phyloP scores from a whole-genome alignment of 2,888 invertebrate genomes.

The Zaprionus obscuricornis region DNA sequence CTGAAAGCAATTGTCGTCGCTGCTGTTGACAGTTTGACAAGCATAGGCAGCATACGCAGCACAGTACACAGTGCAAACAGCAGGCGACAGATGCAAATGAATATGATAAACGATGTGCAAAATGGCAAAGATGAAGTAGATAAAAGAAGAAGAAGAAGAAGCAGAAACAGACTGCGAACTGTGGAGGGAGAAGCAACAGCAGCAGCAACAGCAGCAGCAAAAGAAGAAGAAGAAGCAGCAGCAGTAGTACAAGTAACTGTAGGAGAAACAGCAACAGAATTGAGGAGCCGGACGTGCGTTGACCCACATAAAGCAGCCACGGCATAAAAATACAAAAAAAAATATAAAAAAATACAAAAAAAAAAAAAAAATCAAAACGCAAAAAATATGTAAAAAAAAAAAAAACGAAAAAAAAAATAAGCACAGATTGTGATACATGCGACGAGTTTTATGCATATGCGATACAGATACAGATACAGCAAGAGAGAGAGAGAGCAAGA shows the following conservation, averaged over 20 bases:
- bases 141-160: background rate
- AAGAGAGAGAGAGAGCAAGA: background rate
- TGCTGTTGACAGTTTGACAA: conserved; percentile 43
- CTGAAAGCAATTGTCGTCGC: conserved; percentile 71
- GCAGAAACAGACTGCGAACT: too few species aligned
- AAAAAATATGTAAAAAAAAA: conserved; percentile 35
- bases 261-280: background rate
- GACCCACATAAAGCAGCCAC: conserved; percentile 62
- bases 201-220: conserved; percentile 83
- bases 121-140: conserved; percentile 18
- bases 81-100: conserved; percentile 55
- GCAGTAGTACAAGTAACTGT: too few species aligned
- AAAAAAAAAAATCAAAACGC: conserved; percentile 13
- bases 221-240: background rate
- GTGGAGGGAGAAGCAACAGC: background rate
- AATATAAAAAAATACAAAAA: conserved; percentile 17
- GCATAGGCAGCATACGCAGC: conserved; percentile 5
- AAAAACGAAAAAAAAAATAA: conserved; percentile 40
- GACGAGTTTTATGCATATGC: conserved; percentile 38
- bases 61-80: conserved; percentile 25
- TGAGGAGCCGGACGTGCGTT: conserved; percentile 60
- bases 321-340: conserved; percentile 18
- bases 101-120: conserved; percentile 62
- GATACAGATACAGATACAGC: conserved; percentile 2
- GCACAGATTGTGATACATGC: conserved; percentile 22